Evolutionary conservation across 2,113 vertebrate species (phyloP).

Genomic region (Megaceryle maxima): DNA sequence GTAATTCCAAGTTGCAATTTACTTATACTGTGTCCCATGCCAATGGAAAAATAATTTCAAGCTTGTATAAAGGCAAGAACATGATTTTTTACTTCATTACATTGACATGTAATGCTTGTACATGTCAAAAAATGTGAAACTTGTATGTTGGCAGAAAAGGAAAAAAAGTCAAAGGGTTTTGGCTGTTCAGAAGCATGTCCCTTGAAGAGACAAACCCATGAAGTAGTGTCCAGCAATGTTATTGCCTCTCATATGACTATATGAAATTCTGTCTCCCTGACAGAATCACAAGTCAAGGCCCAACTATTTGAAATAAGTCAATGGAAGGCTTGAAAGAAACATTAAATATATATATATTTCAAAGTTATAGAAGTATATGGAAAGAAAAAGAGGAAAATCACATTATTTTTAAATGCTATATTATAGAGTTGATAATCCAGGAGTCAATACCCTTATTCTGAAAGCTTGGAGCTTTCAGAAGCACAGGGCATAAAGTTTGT

Average conservation of each 20-base stretch:
- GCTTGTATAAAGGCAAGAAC: neutral
- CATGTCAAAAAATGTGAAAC: fast-evolving
- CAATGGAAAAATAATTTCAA: neutral
- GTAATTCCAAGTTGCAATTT: neutral
- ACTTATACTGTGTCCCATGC: neutral
- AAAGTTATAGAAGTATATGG: neutral
- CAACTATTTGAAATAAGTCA: neutral
- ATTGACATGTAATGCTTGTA: neutral
- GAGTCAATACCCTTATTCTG: neutral
- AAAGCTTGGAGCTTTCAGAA: neutral
- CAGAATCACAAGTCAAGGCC: neutral
- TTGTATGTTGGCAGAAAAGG: fast-evolving
- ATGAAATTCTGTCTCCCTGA: neutral
- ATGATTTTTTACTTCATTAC: neutral
- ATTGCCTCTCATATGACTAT: neutral
- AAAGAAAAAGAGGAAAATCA: neutral
- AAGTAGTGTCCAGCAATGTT: neutral
- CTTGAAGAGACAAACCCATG: neutral
- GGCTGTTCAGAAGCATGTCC: neutral
- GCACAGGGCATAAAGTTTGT: fast-evolving
- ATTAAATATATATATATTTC: neutral
- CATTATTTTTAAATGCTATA: neutral
- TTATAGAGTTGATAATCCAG: neutral
- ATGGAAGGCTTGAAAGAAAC: neutral
- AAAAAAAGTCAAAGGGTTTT: neutral